Conservation (phyloP, 2,797 vertebrate genomes). For the Glossophaga mutica region DNA sequence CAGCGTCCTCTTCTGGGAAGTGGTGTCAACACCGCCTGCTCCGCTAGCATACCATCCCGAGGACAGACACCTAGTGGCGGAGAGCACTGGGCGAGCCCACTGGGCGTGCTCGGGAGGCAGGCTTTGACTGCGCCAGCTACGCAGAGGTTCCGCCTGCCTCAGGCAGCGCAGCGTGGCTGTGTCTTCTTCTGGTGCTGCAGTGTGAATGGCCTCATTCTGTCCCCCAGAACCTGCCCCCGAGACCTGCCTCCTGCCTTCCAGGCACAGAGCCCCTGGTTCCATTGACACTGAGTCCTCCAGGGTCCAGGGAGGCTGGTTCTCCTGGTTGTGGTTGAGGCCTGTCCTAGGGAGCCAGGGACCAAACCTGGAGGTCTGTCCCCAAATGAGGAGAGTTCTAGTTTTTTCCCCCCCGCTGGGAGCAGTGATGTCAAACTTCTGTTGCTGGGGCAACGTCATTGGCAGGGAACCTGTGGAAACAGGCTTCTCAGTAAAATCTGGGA, state of each 20-base stretch:
- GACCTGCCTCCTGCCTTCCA: not conserved
- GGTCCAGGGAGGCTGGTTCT: not conserved
- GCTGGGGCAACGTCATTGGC: not conserved
- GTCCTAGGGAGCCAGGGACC: not conserved
- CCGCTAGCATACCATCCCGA: not conserved
- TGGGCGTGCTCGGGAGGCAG: not conserved
- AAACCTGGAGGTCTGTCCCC: not conserved
- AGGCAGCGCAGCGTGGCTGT: rapidly evolving
- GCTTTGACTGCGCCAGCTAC: rapidly evolving
- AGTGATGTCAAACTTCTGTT: not conserved
- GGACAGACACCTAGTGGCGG: not conserved
- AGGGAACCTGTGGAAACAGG: not conserved
- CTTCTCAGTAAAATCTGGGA: not conserved
- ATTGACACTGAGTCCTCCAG: not conserved
- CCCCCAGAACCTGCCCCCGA: not conserved
- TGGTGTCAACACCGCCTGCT: too few species aligned
- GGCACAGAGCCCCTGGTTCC: not conserved
- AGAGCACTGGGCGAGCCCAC: not conserved
- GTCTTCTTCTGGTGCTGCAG: not conserved
- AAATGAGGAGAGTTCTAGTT: not conserved
- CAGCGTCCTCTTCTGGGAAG: not conserved
- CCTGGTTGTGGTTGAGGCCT: not conserved
- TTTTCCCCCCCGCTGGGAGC: not conserved
- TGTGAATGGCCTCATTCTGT: not conserved
- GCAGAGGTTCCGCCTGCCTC: not conserved